phyloP scores from a whole-genome alignment of 2,888 invertebrate species.

The Dusona sp. region DNA sequence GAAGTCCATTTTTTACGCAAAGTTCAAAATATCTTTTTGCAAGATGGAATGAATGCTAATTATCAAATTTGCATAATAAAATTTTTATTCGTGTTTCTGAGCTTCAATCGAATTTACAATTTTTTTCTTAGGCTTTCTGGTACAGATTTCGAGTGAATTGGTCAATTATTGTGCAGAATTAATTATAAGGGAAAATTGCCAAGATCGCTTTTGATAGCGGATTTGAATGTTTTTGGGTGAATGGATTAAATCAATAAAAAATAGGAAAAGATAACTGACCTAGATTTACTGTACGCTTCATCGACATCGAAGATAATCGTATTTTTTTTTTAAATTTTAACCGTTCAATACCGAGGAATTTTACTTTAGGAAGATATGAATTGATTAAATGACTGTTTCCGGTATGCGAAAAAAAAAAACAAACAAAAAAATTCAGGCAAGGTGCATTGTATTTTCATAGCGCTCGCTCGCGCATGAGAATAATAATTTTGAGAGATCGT shows the following conservation, averaged over 20 bases:
- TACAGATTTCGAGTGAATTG: not conserved
- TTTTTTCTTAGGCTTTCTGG: not conserved
- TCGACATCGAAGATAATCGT: not conserved
- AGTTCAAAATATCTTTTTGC: not conserved
- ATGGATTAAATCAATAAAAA: not conserved
- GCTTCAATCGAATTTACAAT: not conserved
- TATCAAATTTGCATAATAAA: not conserved
- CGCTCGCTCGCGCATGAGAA: constrained; percentile 25
- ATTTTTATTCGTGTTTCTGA: not conserved
- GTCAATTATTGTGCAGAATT: not conserved
- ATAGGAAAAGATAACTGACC: constrained; percentile 18
- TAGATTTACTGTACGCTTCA: not conserved
- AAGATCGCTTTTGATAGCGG: not conserved
- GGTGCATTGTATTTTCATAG: constrained; percentile 24
- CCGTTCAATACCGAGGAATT: not conserved
- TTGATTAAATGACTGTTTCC: constrained; percentile 17
- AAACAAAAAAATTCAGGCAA: not conserved
- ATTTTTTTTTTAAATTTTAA: not conserved
- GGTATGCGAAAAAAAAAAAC: not conserved
- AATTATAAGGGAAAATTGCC: not conserved
- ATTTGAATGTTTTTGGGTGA: not conserved
- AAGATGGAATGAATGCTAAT: not conserved
- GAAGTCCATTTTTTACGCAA: not conserved
- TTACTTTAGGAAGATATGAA: constrained; percentile 1
- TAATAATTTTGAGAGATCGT: constrained; percentile 41